phyloP scores from a whole-genome alignment of 2,888 invertebrate genomes.

The Silvanus unidentatus region DNA sequence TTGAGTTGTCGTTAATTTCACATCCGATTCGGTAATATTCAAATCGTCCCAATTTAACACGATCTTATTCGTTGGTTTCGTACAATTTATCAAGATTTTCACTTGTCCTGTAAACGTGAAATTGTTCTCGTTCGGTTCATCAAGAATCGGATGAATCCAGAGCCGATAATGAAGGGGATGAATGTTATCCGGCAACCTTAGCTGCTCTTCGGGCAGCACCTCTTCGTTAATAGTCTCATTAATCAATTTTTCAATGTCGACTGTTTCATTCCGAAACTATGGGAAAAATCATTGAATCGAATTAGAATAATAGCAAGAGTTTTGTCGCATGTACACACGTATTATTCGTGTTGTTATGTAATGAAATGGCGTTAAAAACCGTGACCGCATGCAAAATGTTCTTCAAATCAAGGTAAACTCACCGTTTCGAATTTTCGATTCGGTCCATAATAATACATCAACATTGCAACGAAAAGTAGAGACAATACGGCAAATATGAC shows the following conservation, averaged over 20 bases:
- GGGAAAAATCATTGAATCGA: constrained; percentile 7
- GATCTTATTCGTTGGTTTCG: constrained; percentile 35
- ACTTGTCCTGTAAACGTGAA: constrained; percentile 40
- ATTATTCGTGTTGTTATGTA: too few species aligned
- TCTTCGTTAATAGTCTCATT: constrained; percentile 36
- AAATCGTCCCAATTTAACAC: constrained; percentile 37
- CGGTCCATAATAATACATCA: constrained; percentile 42
- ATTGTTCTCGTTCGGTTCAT: constrained; percentile 32
- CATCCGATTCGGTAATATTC: constrained; percentile 29
- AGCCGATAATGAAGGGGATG: constrained; percentile 36
- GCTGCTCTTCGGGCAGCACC: constrained; percentile 28
- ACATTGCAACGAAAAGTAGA: constrained; percentile 32
- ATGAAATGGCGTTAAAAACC: too few species aligned
- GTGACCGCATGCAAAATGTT: too few species aligned
- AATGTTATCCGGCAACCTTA: constrained; percentile 32
- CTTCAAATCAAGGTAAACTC: constrained; percentile 9
- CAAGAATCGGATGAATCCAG: constrained; percentile 37
- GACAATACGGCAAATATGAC: constrained; percentile 38
- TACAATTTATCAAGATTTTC: constrained; percentile 35
- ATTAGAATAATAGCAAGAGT: too few species aligned
- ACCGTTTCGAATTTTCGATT: constrained; percentile 30
- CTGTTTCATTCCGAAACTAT: constrained; percentile 31
- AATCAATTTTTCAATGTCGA: constrained; percentile 39
- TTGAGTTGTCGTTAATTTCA: constrained; percentile 27
- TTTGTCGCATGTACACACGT: too few species aligned